Base-by-base conservation (phyloP, 2,113 vertebrate genomes). In the Cairina moschata region DNA sequence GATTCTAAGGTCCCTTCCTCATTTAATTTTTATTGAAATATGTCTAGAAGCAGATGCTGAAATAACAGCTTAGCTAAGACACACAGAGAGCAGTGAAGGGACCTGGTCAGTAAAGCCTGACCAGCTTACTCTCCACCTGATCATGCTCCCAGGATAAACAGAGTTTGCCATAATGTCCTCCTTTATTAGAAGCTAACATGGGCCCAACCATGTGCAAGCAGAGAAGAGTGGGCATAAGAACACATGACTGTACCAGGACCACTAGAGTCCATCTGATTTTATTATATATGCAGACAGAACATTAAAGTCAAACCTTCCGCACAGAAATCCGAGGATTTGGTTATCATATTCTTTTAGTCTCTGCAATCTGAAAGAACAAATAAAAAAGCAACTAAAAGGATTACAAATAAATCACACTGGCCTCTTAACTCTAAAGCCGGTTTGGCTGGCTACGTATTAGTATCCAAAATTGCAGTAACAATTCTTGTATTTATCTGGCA, bases 331-430 rank as follows among this genome's bases (percentile, higher is more conserved):
- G 79, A 63, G 77, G 72, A 71, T 86, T 86, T 82, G 86, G 44
- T 40, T 94, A 92, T 96, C 83, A 73, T 91, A 95, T 94, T 91
- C 83, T 93, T 80, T 93, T 86, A 79, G 69, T 76, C 72, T 90
- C 72, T 86, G 40, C 91, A 93, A 56, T 93, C 77, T 95, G 88
- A 92, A 95, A 94, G 54, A 88, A 80, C 71, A 90, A 91, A 86
- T 89, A 91, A 84, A 95, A 95, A 97, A 82, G 42, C 73, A 95
- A 82, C 93, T 92, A 95, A 93, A 93, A 62, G 58, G 88, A 95
- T 96, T 94, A 95, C 86, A 92, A 79, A 95, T 93, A 71, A 96
- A 95, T 89, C 86, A 77, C 71, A 42, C 38, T 91, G 80, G 50
- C 59, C 90, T 95, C 80, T 92, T 93, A 86, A 88, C 86, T 55